These are phyloP conservation scores for Heterodera filipjevi DNA, from an alignment of 2,888 invertebrate species.

Conservation along the genomic window DNA sequence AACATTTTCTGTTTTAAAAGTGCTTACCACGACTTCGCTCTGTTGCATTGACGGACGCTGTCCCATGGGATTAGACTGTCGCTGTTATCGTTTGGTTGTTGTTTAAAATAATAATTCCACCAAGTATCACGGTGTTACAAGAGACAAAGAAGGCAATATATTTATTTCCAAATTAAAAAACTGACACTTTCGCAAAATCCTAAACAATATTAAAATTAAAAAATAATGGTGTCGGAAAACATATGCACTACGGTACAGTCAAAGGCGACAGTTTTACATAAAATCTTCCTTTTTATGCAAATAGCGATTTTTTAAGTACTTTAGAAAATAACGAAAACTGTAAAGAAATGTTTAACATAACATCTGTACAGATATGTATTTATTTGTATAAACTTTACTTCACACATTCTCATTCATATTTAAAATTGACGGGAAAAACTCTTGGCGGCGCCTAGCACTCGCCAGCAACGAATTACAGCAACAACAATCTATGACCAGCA, in stretches of 20 bases:
- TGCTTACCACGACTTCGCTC: conserved; percentile 29
- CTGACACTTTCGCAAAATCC: background rate
- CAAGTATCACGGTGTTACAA: too few species aligned
- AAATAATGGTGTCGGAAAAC: conserved; percentile 16
- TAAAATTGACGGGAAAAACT: conserved; percentile 9
- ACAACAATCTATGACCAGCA: conserved; percentile 2
- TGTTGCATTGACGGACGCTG: conserved; percentile 36
- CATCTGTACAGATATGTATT: too few species aligned
- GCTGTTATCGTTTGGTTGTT: background rate
- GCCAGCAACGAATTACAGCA: background rate
- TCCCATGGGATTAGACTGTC: conserved; percentile 26
- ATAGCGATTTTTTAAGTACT: too few species aligned
- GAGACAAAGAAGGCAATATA: too few species aligned
- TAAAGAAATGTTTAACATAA: too few species aligned
- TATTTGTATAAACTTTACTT: background rate
- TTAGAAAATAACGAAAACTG: too few species aligned
- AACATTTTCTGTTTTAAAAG: background rate
- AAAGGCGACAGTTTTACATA: too few species aligned
- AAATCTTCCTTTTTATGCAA: too few species aligned
- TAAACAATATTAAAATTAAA: conserved; percentile 4
- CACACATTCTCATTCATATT: background rate
- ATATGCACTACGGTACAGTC: too few species aligned
- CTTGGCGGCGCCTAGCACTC: conserved; percentile 1
- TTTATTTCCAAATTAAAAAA: background rate
- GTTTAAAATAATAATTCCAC: conserved; percentile 6